Conservation (phyloP, 2,888 invertebrate genomes). For the Neoascia interrupta region DNA sequence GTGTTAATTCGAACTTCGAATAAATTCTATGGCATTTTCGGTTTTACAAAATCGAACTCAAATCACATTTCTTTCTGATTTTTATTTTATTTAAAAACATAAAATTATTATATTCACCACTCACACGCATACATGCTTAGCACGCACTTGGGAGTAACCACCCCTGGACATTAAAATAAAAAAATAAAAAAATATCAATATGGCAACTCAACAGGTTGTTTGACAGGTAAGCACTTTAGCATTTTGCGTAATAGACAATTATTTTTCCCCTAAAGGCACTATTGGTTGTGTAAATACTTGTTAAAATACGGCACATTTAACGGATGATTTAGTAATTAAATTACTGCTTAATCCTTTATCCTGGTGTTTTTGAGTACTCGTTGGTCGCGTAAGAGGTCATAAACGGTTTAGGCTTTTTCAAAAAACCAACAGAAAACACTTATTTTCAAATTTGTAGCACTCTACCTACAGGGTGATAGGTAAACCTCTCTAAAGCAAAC, state of each 20-base stretch:
- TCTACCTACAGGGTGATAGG: no score
- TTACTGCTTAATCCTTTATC: constrained; percentile 1
- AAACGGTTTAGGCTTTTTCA: constrained; percentile 32
- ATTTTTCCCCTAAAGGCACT: constrained; percentile 45
- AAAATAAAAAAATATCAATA: constrained; percentile 44
- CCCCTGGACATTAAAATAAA: constrained; percentile 43
- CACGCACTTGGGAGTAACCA: constrained; percentile 29
- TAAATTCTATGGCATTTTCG: constrained; percentile 43
- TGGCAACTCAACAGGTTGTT: constrained; percentile 69
- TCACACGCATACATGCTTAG: constrained; percentile 7
- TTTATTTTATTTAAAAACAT: not conserved
- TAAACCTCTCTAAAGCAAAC: no score
- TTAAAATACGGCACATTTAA: constrained; percentile 50
- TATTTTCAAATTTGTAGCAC: no score
- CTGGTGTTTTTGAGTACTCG: constrained; percentile 38
- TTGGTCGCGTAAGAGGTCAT: constrained; percentile 49
- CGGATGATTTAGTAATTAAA: constrained; percentile 11
- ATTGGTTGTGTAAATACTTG: not conserved
- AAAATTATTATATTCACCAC: constrained; percentile 9
- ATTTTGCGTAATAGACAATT: constrained; percentile 26
- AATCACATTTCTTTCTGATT: not conserved
- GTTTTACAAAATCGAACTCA: constrained; percentile 14
- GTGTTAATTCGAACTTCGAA: constrained; percentile 22
- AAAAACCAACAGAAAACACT: constrained; percentile 3
- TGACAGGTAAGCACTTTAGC: constrained; percentile 59